A percentile compares a stretch with the other conserved stretches of the same genome.
Conservation (phyloP, 2,113 vertebrate species). For the Macrotus californicus region DNA sequence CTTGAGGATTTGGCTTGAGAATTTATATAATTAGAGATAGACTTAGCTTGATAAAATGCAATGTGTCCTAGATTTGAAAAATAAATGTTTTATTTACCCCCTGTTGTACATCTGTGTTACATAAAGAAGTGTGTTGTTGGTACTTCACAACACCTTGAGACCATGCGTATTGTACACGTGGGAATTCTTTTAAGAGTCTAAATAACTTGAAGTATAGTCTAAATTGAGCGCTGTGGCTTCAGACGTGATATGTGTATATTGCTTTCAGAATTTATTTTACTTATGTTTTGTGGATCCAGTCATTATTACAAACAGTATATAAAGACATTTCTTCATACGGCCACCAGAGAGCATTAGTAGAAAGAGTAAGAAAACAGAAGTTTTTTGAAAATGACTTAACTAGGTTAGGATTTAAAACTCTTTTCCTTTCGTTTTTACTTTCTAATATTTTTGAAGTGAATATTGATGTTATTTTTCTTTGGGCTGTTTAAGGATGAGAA, state of each 20-base stretch:
- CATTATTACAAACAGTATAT: neutral
- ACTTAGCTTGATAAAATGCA: neutral
- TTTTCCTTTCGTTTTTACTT: neutral
- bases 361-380: constrained; percentile 52
- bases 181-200: constrained; percentile 2
- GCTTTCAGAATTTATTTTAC: constrained; percentile 18
- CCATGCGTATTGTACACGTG: constrained; percentile 6
- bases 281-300: neutral
- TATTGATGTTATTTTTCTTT: constrained; percentile 2
- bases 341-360: constrained; percentile 70
- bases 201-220: neutral
- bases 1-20: constrained; percentile 4
- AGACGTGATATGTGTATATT: neutral
- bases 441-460: constrained; percentile 22
- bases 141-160: neutral
- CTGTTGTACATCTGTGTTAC: neutral
- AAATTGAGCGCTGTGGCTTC: neutral
- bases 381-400: constrained; percentile 33
- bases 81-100: constrained; percentile 25
- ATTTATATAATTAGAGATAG: neutral
- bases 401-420: constrained; percentile 32
- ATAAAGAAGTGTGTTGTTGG: neutral
- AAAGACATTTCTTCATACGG: constrained; percentile 48
- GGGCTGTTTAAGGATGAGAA: constrained; percentile 88
- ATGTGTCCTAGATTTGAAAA: neutral